Evolutionary conservation across 2,797 vertebrate species (phyloP).

Genomic region (Diceros bicornis): DNA sequence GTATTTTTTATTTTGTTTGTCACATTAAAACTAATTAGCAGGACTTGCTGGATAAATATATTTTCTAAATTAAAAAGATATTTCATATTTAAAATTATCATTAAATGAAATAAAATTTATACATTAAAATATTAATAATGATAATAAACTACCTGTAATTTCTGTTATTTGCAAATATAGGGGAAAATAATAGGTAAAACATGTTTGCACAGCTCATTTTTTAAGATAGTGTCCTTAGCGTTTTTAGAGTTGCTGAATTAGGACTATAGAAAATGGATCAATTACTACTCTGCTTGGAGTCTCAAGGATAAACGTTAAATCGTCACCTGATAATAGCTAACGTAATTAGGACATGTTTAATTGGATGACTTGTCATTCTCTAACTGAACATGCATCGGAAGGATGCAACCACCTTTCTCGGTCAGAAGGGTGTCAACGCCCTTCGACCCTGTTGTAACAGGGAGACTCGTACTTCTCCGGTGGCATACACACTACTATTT

Average conservation of each 20-base stretch:
- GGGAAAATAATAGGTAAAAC: neutral
- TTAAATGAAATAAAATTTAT: neutral
- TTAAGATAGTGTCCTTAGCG: neutral
- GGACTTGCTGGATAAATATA: neutral
- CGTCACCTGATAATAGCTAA: neutral
- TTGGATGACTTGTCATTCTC: slow-evolving; percentile 11
- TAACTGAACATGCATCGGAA: neutral
- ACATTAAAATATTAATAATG: neutral
- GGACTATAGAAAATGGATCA: neutral
- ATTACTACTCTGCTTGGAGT: slow-evolving; percentile 19
- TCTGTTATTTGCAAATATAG: neutral
- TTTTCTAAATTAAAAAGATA: neutral
- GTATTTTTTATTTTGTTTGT: neutral
- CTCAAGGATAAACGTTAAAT: neutral
- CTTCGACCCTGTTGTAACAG: neutral
- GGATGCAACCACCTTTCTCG: neutral
- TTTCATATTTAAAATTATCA: neutral
- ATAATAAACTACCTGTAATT: neutral
- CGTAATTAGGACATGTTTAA: slow-evolving; percentile 28
- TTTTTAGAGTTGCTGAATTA: slow-evolving; percentile 44
- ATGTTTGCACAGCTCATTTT: neutral
- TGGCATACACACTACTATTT: neutral
- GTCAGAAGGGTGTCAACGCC: neutral
- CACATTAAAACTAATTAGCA: neutral
- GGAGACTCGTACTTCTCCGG: neutral